phyloP scores from a whole-genome alignment of 2,113 vertebrate species.

The Pontoporia blainvillei region DNA sequence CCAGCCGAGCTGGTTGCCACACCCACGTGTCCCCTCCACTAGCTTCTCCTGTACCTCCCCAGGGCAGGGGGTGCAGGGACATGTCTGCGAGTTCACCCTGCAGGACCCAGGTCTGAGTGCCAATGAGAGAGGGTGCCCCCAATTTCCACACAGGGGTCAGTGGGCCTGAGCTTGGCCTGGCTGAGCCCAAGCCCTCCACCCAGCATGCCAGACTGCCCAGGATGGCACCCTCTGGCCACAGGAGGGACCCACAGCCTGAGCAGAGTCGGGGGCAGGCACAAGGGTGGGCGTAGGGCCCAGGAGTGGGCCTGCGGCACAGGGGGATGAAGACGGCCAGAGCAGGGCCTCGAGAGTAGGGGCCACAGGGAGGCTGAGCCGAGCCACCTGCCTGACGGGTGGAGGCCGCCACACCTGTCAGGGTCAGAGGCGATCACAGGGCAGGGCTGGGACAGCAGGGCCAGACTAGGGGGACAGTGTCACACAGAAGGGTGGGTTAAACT shows the following conservation, averaged over 20 bases:
- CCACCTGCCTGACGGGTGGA: background rate
- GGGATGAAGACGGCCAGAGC: background rate
- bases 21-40: background rate
- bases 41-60: background rate
- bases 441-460: background rate
- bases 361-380: background rate
- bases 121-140: background rate
- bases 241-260: background rate
- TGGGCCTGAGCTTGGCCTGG: background rate
- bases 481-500: background rate
- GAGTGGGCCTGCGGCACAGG: background rate
- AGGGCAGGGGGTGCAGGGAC: background rate
- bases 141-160: too few species aligned
- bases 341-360: background rate
- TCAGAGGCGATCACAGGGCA: background rate
- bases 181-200: background rate
- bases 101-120: background rate
- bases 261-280: background rate
- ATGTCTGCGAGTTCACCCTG: background rate
- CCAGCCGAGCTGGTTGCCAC: background rate
- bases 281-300: background rate
- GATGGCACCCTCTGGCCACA: background rate
- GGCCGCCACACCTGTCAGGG: too few species aligned
- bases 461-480: background rate
- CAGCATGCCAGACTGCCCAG: background rate